Evolutionary conservation across 2,113 vertebrate species (phyloP), one percentile per base, ranked within the genome.

Genomic region (Martes martes): DNA sequence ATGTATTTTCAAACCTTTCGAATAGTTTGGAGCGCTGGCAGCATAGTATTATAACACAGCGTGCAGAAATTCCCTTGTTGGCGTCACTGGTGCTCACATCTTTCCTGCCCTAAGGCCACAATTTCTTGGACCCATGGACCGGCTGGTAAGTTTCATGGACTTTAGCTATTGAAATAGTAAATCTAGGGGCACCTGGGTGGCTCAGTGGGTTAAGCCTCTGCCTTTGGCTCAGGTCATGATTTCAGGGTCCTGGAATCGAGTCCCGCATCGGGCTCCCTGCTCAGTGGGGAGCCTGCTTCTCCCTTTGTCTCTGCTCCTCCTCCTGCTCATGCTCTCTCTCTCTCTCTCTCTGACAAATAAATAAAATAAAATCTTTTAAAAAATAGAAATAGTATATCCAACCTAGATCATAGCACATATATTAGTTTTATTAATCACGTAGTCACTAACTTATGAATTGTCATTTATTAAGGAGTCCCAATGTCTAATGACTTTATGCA

Each of bases 1-100:
- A 50, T 55, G 55, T 69, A 83, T 90, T 89, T 89, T 86, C 74
- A 93, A 96, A 83, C 28, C 33, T 90, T 89, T 59, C 18, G 50
- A 67, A 31, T 79, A 6, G 39, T 71, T 89, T 67, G 63, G 50
- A 81, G 55, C 9, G 52, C 81, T 42, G 81, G 47, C 16, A 69
- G 50, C 74, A 15, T 31, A 47, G 28, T 76, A 31, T 76, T 73
- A 19, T 74, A 80, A 69, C 14, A 16, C 1, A 21, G 52, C 0
- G 18, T 0, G 4, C 31, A 26, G 50, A 50, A 89, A 3, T n/a
- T 71, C 47, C 21, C 57, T 47, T 24, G 50, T 45, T 33, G 80
- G 1, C 19, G 4, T 36, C 23, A 42, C 21, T 59, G 76, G 50
- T 24, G 39, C 18, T 13, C 13, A 0, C 33, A 8, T 86, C 63